phyloP scores from a whole-genome alignment of 37 sponge, comb jelly and placozoan species.

The Aphrocallistes beatrix region DNA sequence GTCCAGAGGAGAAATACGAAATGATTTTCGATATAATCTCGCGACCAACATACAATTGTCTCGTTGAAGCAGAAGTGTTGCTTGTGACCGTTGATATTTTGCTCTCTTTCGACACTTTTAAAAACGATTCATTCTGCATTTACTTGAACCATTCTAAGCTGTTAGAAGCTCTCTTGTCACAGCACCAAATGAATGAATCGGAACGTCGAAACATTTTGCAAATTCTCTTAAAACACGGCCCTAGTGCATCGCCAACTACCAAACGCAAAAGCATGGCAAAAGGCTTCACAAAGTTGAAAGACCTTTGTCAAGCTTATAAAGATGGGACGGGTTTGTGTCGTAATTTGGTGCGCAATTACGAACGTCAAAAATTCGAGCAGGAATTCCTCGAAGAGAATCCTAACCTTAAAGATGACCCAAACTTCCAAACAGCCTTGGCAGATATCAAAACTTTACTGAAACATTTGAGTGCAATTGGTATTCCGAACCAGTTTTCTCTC shows the following conservation, averaged over 20 bases:
- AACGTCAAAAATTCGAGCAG: neutral
- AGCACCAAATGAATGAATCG: conserved; percentile 6
- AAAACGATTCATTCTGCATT: conserved; percentile 1
- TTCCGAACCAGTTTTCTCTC: conserved; percentile 12
- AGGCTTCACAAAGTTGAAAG: neutral
- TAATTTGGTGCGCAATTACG: neutral
- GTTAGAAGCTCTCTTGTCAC: neutral
- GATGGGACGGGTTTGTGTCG: neutral
- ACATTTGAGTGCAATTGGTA: neutral
- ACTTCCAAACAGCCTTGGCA: neutral
- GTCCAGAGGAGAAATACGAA: neutral
- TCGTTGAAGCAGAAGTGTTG: neutral
- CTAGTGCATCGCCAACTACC: neutral
- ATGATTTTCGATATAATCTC: conserved; percentile 7
- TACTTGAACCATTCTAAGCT: neutral
- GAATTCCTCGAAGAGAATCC: conserved; percentile 1
- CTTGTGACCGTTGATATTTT: neutral
- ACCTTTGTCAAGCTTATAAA: neutral
- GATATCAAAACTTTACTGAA: neutral
- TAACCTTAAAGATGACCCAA: neutral
- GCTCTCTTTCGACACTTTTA: neutral
- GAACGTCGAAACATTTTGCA: conserved; percentile 2
- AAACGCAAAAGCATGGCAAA: neutral
- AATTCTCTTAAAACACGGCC: neutral
- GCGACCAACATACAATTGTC: neutral